Conservation (phyloP, 2,888 invertebrate species). For the Drosophila siamana region DNA sequence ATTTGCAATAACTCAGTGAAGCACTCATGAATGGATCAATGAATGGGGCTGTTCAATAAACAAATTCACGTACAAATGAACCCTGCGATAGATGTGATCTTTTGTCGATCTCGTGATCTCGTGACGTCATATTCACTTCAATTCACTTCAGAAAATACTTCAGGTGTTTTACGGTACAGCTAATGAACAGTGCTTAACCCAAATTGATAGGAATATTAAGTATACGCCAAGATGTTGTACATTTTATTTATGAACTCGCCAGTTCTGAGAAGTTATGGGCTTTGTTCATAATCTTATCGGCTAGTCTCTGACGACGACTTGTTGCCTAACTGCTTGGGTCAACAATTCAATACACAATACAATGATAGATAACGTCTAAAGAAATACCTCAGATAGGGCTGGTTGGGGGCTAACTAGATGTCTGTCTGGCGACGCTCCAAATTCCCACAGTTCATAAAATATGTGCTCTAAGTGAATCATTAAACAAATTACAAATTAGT, state of each 20-base stretch:
- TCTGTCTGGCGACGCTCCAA: constrained; percentile 11
- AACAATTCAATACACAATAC: constrained; percentile 53
- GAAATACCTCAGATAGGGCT: constrained; percentile 27
- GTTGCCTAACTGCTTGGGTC: constrained; percentile 59
- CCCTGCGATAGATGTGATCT: background rate
- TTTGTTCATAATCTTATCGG: constrained; percentile 59
- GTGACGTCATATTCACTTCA: constrained; percentile 42
- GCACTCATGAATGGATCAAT: constrained; percentile 46
- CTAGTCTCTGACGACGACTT: background rate
- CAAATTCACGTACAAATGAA: constrained; percentile 26
- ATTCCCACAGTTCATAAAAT: constrained; percentile 70
- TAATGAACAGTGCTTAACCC: constrained; percentile 15
- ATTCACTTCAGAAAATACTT: background rate
- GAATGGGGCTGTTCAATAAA: constrained; percentile 47
- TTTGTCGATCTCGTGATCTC: constrained; percentile 11
- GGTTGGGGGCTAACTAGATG: constrained; percentile 20
- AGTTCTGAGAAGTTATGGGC: constrained; percentile 34
- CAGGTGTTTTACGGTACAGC: background rate
- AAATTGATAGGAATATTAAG: constrained; percentile 9
- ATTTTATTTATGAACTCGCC: constrained; percentile 34
- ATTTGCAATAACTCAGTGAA: constrained; percentile 47
- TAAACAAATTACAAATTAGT: constrained; percentile 80
- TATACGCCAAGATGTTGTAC: background rate
- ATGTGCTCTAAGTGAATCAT: constrained; percentile 71
- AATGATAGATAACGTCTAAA: constrained; percentile 18